Base-by-base conservation (phyloP, 1,140 invertebrate species). In the Scaptomyza graminum region DNA sequence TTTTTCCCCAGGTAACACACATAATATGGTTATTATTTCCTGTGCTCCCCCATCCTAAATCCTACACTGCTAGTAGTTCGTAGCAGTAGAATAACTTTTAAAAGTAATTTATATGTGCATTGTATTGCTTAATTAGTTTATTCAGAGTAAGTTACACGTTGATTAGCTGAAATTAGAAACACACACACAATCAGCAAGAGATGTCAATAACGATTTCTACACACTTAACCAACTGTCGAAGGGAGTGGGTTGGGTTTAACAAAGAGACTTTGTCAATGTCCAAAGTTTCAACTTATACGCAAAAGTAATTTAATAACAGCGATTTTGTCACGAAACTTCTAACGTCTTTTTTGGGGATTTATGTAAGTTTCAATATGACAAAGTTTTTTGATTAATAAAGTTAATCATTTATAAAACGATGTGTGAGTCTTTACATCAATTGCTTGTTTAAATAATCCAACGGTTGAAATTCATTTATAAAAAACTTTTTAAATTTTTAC, bases 111-210 rank as follows among this genome's bases (percentile, higher is more conserved):
- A 43, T 55, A 57, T 46, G 31, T 34, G 55, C 55, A 12, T 46
- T 28, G 39, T 51, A 52, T 66, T 39, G 47, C 61, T 63, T 63
- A 62, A 47, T 54, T 46, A 47, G 46, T 54, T 34, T 13, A 55
- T 63, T 50, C 22, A 46, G 18, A 31, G 55, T 57, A 57, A n/a
- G 18, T 50, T 56, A 64, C 15, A 34, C 22, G 64, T 66, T 66
- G 44, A 50, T 59, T 59, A 43, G 55, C 64, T 67, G 55, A 34
- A 67, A 60, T 31, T 44, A 57, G 13, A 49, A 5, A 11, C n/a
- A 28, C 13, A 47, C 31, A 9, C 6, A 34, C 31, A 34, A 6
- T 8, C 31, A 34, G 18, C 31, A 34, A 51, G 55, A 34, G 43
- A 34, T 28, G 28, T 49, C 44, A 59, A 31, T 18, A 25, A 46